Conservation (phyloP, 2,797 vertebrate genomes). For the Synaphobranchus kaupii region DNA sequence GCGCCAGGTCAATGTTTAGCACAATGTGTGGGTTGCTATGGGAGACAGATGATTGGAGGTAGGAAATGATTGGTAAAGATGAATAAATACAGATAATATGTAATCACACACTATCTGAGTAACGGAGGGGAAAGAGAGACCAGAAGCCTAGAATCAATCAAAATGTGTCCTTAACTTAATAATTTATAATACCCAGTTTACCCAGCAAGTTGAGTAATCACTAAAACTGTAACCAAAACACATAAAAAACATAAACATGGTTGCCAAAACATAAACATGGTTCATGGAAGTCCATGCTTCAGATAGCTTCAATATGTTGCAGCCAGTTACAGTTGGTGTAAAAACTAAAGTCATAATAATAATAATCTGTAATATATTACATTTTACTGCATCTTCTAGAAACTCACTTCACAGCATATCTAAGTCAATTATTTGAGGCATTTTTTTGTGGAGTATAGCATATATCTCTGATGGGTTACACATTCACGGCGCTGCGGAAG, state of each 20-base stretch:
- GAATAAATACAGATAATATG: background rate
- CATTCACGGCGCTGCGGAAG: background rate
- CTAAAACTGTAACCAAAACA: too few relatives aligned
- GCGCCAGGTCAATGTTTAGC: slow-evolving; percentile 91
- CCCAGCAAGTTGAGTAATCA: too few relatives aligned
- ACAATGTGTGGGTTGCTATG: slow-evolving; percentile 88
- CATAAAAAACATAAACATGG: too few relatives aligned
- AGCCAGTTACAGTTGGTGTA: too few relatives aligned
- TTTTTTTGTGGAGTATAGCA: background rate
- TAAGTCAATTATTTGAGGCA: background rate
- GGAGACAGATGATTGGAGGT: slow-evolving; percentile 16
- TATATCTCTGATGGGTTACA: background rate
- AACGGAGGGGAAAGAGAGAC: background rate
- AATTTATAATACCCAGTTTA: too few relatives aligned
- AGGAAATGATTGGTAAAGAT: too few relatives aligned
- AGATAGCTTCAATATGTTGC: too few relatives aligned
- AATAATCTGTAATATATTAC: background rate
- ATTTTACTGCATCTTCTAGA: background rate
- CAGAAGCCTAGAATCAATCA: background rate
- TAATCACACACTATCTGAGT: background rate
- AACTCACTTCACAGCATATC: background rate
- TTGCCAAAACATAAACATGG: too few relatives aligned
- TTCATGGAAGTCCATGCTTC: too few relatives aligned
- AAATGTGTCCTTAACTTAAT: too few relatives aligned
- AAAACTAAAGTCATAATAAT: background rate